Evolutionary conservation across 2,888 invertebrate genomes (phyloP), one percentile per base, ranked within the genome.

Genomic region (Pristionchus mayeri): DNA sequence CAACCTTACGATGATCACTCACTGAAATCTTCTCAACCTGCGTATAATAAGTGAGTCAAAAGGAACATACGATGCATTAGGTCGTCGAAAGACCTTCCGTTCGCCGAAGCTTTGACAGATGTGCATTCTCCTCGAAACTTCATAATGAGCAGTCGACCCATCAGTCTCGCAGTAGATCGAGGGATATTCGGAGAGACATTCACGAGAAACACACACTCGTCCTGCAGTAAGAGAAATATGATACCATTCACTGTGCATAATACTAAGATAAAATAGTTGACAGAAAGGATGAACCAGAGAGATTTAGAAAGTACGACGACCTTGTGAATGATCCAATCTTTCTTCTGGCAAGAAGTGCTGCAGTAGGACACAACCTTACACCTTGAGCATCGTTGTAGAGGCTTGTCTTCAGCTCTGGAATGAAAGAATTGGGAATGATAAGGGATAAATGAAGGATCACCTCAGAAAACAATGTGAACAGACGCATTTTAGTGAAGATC

Each of bases 101-200:
- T 82, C 63, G n/a, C n/a, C n/a, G 63, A 82, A 30, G 63, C 54
- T n/a, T 80, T 80, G 37, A 80, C 80, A 24, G n/a, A 57, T 16
- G 24, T 63, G 27, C 18, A 16, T 3, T 82, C 81, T 82, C 81
- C 81, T 82, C 27, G 54, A 6, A 9, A 40, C n/a, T 48, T 63
- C 48, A 60, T 82, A 9, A 82, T 60, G 21, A 82, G 11, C n/a
- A 82, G 27, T 57, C 87, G 27, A 48, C 63, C 80, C 71, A 87
- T 78, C 6, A 87, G 76, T 13, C 87, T 85, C 44, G 85, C 84
- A n/a, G 79, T 85, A 37, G 87, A 84, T 34, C n/a, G 44, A 11
- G 87, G 87, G 7, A 86, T 48, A 50, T 78, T n/a, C 30, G 86
- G 87, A 44, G 48, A 30, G 2, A 71, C 71, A 6, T 18, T 18